Evolutionary conservation across 2,888 invertebrate species (phyloP), one percentile per base, ranked within the genome.

Genomic region (Archips crataeganus): DNA sequence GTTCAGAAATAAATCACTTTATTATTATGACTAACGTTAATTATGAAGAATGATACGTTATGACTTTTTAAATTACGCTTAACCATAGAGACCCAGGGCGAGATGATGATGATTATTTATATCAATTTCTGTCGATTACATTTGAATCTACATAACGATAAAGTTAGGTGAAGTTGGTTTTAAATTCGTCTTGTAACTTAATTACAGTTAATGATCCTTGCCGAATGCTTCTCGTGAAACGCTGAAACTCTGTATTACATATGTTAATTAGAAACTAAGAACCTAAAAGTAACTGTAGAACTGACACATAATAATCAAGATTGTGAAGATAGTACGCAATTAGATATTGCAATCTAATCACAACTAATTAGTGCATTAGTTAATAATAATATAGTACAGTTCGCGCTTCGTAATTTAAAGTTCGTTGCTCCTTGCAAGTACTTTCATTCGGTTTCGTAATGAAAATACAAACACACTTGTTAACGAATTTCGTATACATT

Each of bases 381-480:
- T 68, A 49, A 59, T 54, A 60, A 39, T 68, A 49, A 59, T 54
- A 60, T 47, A 51, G 23, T 4, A 32, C 36, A 49, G 10, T 73
- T 68, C 61, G 67, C 62, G 54, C 68, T 47, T 57, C 15, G 59
- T 73, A 73, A 73, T 73, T 54, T 8, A 15, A 23, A 47, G 73
- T 23, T 49, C 68, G 59, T 39, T 49, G 73, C 63, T n/a, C 61
- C 32, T 39, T 68, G 45, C 13, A 57, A 47, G 62, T 49, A 63
- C 68, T 73, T 73, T 73, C 59, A 57, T 45, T 57, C 11, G 13
- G 49, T 73, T 73, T 64, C 68, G 47, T 73, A 73, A 73, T 49
- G 9, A 34, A 34, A 62, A 47, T 64, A 47, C 32, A 63, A 47
- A 36, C 36, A 9, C 10, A 49, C 51, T 51, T 54, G 23, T 54